A percentile compares a stretch with the other conserved stretches of the same genome.
phyloP scores from a whole-genome alignment of 2,888 invertebrate genomes.

The Leptarthrus brevirostris region DNA sequence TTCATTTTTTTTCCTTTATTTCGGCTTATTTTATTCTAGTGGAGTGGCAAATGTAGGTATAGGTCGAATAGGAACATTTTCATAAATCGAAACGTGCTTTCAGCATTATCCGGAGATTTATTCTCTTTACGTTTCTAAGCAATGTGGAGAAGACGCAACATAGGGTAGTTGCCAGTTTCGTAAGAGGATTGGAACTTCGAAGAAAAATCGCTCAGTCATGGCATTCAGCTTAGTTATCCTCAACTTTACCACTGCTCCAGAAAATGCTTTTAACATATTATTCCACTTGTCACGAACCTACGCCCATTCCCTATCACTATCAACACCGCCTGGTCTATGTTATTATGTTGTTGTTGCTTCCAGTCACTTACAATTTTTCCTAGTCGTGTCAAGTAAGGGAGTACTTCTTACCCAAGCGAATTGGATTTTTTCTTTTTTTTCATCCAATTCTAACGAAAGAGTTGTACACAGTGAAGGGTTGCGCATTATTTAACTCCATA shows the following conservation, averaged over 20 bases:
- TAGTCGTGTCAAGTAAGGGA: not conserved
- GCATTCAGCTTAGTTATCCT: conserved; percentile 32
- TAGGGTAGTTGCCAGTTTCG: conserved; percentile 14
- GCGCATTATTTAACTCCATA: not conserved
- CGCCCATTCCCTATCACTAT: not conserved
- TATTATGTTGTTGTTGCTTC: not conserved
- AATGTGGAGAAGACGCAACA: conserved; percentile 18
- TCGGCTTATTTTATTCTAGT: not conserved
- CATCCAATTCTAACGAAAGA: conserved; percentile 6
- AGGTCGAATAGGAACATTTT: conserved; percentile 45
- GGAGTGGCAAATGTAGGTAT: conserved; percentile 6
- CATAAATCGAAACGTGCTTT: conserved; percentile 51
- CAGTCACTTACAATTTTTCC: conserved; percentile 26
- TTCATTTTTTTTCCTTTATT: conserved; percentile 38
- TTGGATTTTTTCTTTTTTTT: conserved; percentile 6
- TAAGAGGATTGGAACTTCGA: conserved; percentile 26
- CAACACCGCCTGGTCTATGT: not conserved
- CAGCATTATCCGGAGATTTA: conserved; percentile 49
- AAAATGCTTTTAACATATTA: conserved; percentile 51
- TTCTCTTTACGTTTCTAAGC: conserved; percentile 30
- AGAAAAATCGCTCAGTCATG: conserved; percentile 48
- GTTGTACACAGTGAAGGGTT: not conserved
- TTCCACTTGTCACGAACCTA: conserved; percentile 52
- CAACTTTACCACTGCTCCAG: conserved; percentile 29
- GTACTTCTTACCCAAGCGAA: not conserved